Evolutionary conservation across 30 jellyfish, hydroid and myxozoan genomes (phyloP).

Genomic region (Calvadosia cruxmelitensis): DNA sequence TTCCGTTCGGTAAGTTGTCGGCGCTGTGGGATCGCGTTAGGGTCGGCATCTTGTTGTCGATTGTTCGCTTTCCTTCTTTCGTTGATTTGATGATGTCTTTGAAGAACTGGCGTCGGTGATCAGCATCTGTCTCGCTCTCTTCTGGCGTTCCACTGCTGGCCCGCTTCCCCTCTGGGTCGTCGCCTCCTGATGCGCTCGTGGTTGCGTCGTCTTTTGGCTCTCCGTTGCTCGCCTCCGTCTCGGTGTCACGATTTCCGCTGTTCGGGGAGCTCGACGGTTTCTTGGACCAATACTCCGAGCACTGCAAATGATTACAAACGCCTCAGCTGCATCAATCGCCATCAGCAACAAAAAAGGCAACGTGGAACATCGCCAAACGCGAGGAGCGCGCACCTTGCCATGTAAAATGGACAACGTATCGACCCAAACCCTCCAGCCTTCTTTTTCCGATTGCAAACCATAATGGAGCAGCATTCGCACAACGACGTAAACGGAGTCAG

Average conservation of each 20-base stretch:
- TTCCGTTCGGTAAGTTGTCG: constrained; percentile 22
- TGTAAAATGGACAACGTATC: constrained; percentile 93
- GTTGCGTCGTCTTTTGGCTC: background rate
- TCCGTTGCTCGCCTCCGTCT: constrained; percentile 19
- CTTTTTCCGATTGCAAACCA: constrained; percentile 83
- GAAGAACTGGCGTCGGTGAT: constrained; percentile 34
- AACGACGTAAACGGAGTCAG: constrained; percentile 65
- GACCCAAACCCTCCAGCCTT: constrained; percentile 99
- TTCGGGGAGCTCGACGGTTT: too few species aligned
- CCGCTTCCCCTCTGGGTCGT: background rate
- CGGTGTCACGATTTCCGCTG: constrained; percentile 19
- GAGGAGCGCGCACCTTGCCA: constrained; percentile 44
- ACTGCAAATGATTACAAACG: too few species aligned
- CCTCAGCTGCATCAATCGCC: too few species aligned
- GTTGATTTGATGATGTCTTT: constrained; percentile 31
- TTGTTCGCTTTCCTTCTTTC: constrained; percentile 7
- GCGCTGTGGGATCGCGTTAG: constrained; percentile 47
- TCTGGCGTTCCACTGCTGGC: background rate
- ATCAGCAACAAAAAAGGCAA: too few species aligned
- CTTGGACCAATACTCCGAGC: too few species aligned
- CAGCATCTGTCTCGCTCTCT: constrained; percentile 10
- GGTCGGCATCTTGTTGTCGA: background rate
- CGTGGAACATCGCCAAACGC: too few species aligned
- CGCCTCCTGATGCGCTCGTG: background rate
- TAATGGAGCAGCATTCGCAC: constrained; percentile 73